phyloP scores from a whole-genome alignment of 2,888 invertebrate species.

The Neoscelio sp. region DNA sequence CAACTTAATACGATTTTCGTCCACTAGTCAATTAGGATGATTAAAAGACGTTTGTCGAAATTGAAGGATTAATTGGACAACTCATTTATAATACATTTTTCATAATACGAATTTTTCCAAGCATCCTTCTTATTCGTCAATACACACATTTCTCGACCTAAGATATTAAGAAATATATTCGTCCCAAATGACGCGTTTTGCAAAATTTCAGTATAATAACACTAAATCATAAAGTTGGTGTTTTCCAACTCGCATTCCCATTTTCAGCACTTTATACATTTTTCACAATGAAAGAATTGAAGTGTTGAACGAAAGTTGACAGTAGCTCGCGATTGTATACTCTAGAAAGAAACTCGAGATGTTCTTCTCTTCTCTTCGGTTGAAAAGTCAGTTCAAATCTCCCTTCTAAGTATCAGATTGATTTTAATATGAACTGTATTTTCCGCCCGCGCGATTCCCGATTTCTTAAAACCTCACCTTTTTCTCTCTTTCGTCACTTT shows the following conservation, averaged over 20 bases:
- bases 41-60: no score
- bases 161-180: conserved; percentile 35
- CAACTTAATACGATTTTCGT: no score
- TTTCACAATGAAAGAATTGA: conserved; percentile 73
- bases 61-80: no score
- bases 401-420: conserved; percentile 79
- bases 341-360: conserved; percentile 66
- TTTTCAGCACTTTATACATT: conserved; percentile 63
- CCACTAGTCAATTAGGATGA: no score
- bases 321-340: conserved; percentile 78
- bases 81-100: conserved; percentile 16
- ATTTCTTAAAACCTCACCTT: neutral
- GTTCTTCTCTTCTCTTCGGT: conserved; percentile 75
- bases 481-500: neutral
- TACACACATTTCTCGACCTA: no score
- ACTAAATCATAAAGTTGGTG: conserved; percentile 53
- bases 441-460: conserved; percentile 69
- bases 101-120: no score
- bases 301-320: conserved; percentile 80
- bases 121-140: no score
- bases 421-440: conserved; percentile 82
- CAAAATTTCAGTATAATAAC: conserved; percentile 45
- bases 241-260: conserved; percentile 58
- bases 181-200: conserved; percentile 44
- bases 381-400: conserved; percentile 79